Percentiles rank a stretch among this genome's conserved stretches.
phyloP scores from a whole-genome alignment of 2,888 invertebrate genomes.

The Notodonta ziczac region DNA sequence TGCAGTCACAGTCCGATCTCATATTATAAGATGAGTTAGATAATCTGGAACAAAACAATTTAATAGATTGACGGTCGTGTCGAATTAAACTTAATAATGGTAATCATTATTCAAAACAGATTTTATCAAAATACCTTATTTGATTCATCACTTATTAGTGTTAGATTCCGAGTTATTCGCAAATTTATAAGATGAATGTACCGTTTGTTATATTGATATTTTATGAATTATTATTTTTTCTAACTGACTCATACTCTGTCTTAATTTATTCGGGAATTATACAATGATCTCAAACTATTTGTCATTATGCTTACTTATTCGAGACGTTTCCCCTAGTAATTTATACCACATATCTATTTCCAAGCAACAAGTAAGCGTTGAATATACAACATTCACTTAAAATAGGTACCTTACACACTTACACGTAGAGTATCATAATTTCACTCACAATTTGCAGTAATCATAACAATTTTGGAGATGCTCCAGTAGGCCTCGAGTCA shows the following conservation, averaged over 20 bases:
- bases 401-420: too few species aligned
- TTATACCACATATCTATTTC: background rate
- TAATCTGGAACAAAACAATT: constrained; percentile 23
- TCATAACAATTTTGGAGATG: constrained; percentile 16
- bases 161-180: too few species aligned
- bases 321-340: too few species aligned
- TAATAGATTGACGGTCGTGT: background rate
- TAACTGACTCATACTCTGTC: too few species aligned
- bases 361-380: background rate
- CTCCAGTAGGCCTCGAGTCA: constrained; percentile 11
- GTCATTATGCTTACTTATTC: too few species aligned
- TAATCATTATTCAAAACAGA: background rate
- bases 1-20: constrained; percentile 23
- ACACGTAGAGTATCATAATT: background rate
- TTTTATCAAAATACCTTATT: background rate
- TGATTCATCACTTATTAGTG: too few species aligned
- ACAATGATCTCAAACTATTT: too few species aligned
- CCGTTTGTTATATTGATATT: too few species aligned
- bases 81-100: too few species aligned
- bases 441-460: constrained; percentile 32
- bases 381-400: background rate
- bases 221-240: too few species aligned
- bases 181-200: too few species aligned
- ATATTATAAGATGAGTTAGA: constrained; percentile 9
- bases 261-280: too few species aligned